phyloP scores from a whole-genome alignment of 2,797 vertebrate genomes.

The Psittacula derbiana region DNA sequence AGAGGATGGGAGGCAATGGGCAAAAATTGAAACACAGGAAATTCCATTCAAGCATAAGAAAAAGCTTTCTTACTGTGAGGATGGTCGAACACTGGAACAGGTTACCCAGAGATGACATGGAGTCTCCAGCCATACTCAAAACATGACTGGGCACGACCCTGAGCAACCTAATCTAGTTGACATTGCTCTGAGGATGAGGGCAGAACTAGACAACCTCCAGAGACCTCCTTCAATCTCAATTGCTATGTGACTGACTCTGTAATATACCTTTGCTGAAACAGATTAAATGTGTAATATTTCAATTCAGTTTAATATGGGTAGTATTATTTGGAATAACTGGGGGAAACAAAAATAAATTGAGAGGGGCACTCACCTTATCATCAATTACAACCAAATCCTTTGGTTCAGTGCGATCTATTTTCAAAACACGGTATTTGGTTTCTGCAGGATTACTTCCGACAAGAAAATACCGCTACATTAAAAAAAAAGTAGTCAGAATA shows the following conservation, averaged over 20 bases:
- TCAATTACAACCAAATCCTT: conserved; percentile 94
- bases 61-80: neutral
- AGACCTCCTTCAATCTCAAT: neutral
- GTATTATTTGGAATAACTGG: neutral
- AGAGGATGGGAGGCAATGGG: neutral
- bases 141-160: rapidly evolving
- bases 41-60: neutral
- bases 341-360: neutral
- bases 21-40: neutral
- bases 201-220: neutral
- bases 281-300: neutral
- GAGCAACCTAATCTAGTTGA: neutral
- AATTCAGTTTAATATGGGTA: neutral
- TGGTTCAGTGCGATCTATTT: conserved; percentile 97
- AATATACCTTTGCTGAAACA: neutral
- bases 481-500: neutral
- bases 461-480: conserved; percentile 89
- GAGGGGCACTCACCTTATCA: conserved; percentile 85
- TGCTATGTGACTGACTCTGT: neutral
- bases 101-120: neutral
- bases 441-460: conserved; percentile 94
- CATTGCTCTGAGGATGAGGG: rapidly evolving
- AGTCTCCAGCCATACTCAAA: neutral
- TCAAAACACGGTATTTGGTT: conserved; percentile 92
- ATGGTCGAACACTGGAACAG: neutral